Conservation (phyloP, 2,113 vertebrate genomes). For the Oriolus oriolus region DNA sequence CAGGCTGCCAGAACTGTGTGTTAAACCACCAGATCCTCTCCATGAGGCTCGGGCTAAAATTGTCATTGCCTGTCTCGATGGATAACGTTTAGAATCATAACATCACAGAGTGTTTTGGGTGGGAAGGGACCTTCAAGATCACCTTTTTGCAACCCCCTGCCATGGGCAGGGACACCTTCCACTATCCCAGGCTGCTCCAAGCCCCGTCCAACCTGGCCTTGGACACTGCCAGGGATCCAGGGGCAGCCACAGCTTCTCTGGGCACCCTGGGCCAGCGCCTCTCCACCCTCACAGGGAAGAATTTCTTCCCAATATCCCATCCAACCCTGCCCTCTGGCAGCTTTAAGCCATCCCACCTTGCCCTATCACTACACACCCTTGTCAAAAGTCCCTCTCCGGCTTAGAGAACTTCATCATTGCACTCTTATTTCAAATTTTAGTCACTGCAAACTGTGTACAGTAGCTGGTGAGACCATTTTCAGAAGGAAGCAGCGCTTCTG, state of each 20-base stretch:
- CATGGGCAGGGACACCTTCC: too few species aligned
- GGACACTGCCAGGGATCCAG: background rate
- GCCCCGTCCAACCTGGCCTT: background rate
- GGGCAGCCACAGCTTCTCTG: background rate
- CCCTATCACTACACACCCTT: background rate
- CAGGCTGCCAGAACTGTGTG: background rate
- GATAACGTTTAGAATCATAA: background rate
- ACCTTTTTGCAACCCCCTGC: too few species aligned
- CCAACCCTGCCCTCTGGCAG: background rate
- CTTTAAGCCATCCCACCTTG: background rate
- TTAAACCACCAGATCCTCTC: background rate
- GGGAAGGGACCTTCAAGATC: background rate
- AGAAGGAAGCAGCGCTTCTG: background rate
- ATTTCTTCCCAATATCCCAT: background rate
- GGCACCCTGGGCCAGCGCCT: background rate
- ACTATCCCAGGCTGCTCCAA: too few species aligned
- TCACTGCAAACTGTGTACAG: too few species aligned
- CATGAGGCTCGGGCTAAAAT: background rate
- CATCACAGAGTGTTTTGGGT: background rate
- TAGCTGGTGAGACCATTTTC: background rate
- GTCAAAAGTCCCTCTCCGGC: background rate
- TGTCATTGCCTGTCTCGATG: fast-evolving
- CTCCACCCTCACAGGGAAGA: fast-evolving
- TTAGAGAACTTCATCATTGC: background rate
- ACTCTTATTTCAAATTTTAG: background rate